Conservation (phyloP, 2,113 vertebrate species). For the Clarias macrocephalus region DNA sequence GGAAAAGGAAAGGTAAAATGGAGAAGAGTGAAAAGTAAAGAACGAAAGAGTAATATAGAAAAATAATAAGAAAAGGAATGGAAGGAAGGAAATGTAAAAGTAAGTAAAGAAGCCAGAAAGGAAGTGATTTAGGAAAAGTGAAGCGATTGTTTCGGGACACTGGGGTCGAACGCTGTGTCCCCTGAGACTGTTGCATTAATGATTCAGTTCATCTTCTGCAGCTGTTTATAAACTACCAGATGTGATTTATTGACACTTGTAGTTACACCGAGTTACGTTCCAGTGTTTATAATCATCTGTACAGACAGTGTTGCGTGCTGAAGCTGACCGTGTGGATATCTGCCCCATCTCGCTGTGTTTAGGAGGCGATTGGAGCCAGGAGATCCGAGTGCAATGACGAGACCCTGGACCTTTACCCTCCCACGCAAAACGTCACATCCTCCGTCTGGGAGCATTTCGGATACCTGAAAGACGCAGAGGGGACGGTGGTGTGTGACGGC, state of each 20-base stretch:
- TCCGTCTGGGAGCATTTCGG: slow-evolving; percentile 37
- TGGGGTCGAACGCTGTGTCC: background rate
- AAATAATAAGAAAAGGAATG: background rate
- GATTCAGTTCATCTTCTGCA: background rate
- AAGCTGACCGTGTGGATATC: background rate
- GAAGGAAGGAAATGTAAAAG: background rate
- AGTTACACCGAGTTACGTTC: background rate
- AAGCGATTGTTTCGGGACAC: background rate
- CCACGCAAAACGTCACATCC: slow-evolving; percentile 35
- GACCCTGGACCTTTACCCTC: slow-evolving; percentile 7
- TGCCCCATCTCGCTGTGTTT: background rate
- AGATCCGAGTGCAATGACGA: slow-evolving; percentile 2
- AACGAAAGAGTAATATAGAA: background rate
- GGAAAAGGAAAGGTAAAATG: background rate
- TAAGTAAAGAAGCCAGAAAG: background rate
- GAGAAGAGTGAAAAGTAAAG: background rate
- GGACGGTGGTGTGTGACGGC: slow-evolving; percentile 32
- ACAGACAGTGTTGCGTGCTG: background rate
- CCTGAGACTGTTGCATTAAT: background rate
- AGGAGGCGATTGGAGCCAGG: slow-evolving; percentile 27
- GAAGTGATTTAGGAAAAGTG: background rate
- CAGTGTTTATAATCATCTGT: background rate
- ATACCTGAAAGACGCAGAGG: slow-evolving; percentile 38
- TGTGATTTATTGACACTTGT: background rate
- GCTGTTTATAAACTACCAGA: background rate